Evolutionary conservation across 2,888 invertebrate genomes (phyloP), one percentile per base, ranked within the genome.

Genomic region (Chelonus formosanus): DNA sequence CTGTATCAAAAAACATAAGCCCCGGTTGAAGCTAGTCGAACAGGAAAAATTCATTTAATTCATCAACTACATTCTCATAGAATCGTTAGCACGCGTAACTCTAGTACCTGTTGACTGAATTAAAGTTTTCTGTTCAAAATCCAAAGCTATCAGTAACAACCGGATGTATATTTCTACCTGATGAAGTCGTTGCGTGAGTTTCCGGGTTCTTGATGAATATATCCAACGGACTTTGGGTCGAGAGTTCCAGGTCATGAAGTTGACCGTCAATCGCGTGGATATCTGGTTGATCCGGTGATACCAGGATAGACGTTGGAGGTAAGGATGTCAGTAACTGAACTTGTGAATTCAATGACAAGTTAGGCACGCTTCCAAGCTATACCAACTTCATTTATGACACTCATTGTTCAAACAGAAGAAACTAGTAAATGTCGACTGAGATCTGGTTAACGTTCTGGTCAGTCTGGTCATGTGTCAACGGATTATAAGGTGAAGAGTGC

Each of bases 401-500:
- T 20, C 20, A 20, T 20, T 20, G 20, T 20, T 20, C 20, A 62
- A 70, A 73, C 70, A 67, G 67, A 64, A 35, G 71, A 69, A 69
- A 67, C 68, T 67, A 67, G 70, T 67, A 69, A 50, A 67, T 60
- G 68, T 69, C 58, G 67, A 73, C 20, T 20, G 72, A 56, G 63
- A 77, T 57, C 67, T 67, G 31, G 67, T 57, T 55, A 55, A 52
- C 63, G 67, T 76, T 76, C 79, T 73, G 75, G 80, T 79, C 76
- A 75, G 75, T 70, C 72, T 74, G 79, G 80, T 80, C 79, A 75
- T 75, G 71, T 70, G 76, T 75, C 77, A 73, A 72, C 73, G 77
- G 77, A 79, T 77, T 78, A 78, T 71, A 67, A 79, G 79, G 67
- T 72, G 76, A 73, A 76, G 74, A 76, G 74, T 74, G 74, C 74